A percentile compares a stretch with the other conserved stretches of the same genome.
Evolutionary conservation across 2,888 invertebrate species (phyloP).

Genomic region (Dasysyrphus tricinctus): DNA sequence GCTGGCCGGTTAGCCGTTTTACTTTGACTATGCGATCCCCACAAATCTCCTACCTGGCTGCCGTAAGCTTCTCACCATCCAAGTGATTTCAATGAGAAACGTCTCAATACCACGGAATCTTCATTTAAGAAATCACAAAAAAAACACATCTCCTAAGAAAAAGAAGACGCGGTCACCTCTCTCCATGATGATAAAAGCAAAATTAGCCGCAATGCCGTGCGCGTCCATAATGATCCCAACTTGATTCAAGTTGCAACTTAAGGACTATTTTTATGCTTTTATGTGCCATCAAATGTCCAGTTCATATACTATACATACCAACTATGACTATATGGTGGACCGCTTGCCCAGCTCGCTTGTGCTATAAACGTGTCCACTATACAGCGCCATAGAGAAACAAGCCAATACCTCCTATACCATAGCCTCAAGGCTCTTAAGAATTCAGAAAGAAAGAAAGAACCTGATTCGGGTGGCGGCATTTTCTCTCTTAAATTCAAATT

Average conservation of each 20-base stretch:
- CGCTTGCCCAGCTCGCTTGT: conserved; percentile 44
- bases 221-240: conserved; percentile 63
- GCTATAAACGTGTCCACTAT: conserved; percentile 56
- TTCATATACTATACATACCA: background rate
- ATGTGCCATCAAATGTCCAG: conserved; percentile 68
- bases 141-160: conserved; percentile 10
- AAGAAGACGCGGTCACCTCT: conserved; percentile 27
- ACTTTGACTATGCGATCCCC: conserved; percentile 37
- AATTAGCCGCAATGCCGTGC: conserved; percentile 71
- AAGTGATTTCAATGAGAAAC: conserved; percentile 65
- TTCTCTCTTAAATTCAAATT: conserved; percentile 83
- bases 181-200: conserved; percentile 64
- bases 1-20: background rate
- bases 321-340: conserved; percentile 36
- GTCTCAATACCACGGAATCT: conserved; percentile 71
- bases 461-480: conserved; percentile 77
- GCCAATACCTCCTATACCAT: background rate
- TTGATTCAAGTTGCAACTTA: conserved; percentile 52
- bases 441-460: conserved; percentile 31
- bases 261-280: conserved; percentile 72
- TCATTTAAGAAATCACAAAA: background rate
- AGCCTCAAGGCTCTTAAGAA: conserved; percentile 21
- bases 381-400: conserved; percentile 58
- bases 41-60: conserved; percentile 69
- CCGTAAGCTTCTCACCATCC: conserved; percentile 45